These are phyloP conservation scores for Dolichomitus sp. DNA, from an alignment of 2,888 invertebrate species.

Conservation along the genomic window DNA sequence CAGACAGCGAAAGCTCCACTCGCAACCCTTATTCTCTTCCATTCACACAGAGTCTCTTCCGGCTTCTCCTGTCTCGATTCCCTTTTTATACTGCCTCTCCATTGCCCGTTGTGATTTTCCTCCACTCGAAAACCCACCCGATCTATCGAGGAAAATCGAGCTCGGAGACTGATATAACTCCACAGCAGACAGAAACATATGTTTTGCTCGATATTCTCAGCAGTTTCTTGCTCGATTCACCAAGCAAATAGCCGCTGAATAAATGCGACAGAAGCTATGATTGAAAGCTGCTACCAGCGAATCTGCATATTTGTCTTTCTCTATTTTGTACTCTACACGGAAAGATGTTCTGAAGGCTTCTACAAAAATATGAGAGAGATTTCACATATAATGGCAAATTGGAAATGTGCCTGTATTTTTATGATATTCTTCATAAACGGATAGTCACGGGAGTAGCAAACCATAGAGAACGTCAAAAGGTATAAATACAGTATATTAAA, in stretches of 20 bases:
- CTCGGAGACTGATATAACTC: background rate
- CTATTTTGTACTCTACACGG: background rate
- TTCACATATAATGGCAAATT: no score
- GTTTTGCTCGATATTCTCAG: slow-evolving; percentile 5
- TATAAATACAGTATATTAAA: no score
- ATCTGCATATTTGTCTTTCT: slow-evolving; percentile 4
- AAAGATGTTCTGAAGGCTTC: no score
- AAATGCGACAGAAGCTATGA: background rate
- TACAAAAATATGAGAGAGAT: no score
- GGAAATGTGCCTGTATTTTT: no score
- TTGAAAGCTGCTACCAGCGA: background rate
- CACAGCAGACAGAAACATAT: background rate
- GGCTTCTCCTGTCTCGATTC: slow-evolving; percentile 57
- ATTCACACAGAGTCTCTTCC: slow-evolving; percentile 17
- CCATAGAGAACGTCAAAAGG: no score
- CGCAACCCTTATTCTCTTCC: background rate
- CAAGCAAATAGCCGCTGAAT: background rate
- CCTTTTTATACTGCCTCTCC: background rate
- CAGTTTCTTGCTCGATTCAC: slow-evolving; percentile 12
- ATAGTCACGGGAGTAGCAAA: no score
- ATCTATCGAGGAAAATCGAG: slow-evolving; percentile 1
- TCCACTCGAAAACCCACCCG: background rate
- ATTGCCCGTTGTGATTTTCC: background rate
- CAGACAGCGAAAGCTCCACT: slow-evolving; percentile 33
- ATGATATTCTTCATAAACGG: no score